Evolutionary conservation across 2,113 vertebrate species (phyloP).

Genomic region (Poeciliopsis turrubarensis): DNA sequence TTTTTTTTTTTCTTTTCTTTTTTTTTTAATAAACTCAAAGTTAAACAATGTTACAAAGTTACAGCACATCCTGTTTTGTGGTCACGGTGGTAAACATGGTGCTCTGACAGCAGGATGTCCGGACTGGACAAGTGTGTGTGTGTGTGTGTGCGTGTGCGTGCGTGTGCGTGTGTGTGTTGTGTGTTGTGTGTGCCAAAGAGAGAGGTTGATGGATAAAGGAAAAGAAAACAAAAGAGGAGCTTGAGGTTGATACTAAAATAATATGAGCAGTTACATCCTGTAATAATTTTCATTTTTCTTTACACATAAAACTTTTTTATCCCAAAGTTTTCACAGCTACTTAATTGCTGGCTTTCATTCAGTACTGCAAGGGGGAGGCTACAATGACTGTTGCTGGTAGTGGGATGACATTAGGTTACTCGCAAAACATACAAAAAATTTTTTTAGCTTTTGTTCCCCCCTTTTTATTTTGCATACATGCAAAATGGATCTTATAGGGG

Average conservation of each 20-base stretch:
- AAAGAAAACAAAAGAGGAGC: conserved; percentile 13
- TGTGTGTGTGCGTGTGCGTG: conserved; percentile 10
- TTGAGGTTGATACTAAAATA: conserved; percentile 1
- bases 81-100: conserved; percentile 42
- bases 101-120: conserved; percentile 67
- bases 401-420: no score
- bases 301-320: conserved; percentile 6
- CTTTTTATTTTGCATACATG: background rate
- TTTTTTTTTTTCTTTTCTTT: background rate
- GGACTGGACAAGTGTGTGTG: conserved; percentile 18
- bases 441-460: background rate
- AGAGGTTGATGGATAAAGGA: background rate
- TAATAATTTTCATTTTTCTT: conserved; percentile 9
- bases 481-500: background rate
- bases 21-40: background rate
- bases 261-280: conserved; percentile 2
- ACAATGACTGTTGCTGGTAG: no score
- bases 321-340: background rate
- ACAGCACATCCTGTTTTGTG: conserved; percentile 57
- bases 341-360: background rate
- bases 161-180: conserved; percentile 1
- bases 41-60: conserved; percentile 1
- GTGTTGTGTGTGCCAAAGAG: no score
- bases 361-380: no score
- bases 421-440: no score